Evolutionary conservation across 2,888 invertebrate species (phyloP).

Genomic region (Tuberolachnus salignus): DNA sequence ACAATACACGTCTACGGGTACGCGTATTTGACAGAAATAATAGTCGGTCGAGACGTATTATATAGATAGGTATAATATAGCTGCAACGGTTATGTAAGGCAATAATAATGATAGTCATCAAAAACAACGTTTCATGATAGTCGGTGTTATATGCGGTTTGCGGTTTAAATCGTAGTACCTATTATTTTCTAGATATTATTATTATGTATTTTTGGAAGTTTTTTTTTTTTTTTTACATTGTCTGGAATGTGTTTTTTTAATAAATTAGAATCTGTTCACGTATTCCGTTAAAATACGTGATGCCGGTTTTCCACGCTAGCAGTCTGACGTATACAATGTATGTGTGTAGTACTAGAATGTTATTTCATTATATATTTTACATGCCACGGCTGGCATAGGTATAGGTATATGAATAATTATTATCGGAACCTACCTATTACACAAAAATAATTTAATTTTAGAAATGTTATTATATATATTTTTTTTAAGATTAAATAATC

Average conservation of each 20-base stretch:
- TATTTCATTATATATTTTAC: too few relatives aligned
- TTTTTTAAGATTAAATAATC: too few relatives aligned
- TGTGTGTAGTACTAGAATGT: too few relatives aligned
- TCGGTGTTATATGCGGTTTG: slow-evolving; percentile 47
- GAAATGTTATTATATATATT: too few relatives aligned
- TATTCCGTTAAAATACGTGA: not conserved
- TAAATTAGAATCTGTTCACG: slow-evolving; percentile 22
- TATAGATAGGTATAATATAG: not conserved
- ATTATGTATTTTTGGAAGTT: slow-evolving; percentile 20
- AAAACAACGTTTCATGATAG: slow-evolving; percentile 48
- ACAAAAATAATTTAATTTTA: too few relatives aligned
- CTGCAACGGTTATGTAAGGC: slow-evolving; percentile 13
- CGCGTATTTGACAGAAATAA: slow-evolving; percentile 38
- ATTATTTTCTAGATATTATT: slow-evolving; percentile 39
- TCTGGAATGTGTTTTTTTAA: slow-evolving; percentile 31
- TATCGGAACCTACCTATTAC: too few relatives aligned
- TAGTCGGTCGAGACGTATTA: slow-evolving; percentile 14
- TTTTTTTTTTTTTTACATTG: not conserved
- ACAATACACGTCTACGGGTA: not conserved
- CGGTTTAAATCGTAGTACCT: slow-evolving; percentile 28
- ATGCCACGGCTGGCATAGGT: too few relatives aligned
- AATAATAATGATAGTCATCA: slow-evolving; percentile 40
- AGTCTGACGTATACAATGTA: too few relatives aligned
- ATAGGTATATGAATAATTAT: too few relatives aligned
- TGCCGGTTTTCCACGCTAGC: not conserved